phyloP scores from a whole-genome alignment of 2,113 vertebrate genomes.

The Ictalurus punctatus region DNA sequence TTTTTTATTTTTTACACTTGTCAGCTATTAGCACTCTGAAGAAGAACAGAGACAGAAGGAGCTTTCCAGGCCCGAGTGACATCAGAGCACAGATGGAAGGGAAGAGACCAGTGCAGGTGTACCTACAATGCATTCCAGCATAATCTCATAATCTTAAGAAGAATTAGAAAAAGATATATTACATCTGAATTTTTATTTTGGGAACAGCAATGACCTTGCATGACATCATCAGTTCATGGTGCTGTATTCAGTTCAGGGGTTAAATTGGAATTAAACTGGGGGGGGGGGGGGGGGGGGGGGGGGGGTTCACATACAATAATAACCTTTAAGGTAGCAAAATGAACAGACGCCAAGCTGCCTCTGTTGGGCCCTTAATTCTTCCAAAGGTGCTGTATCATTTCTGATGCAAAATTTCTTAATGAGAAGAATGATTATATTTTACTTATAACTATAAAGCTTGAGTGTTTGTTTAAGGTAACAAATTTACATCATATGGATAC shows the following conservation, averaged over 20 bases:
- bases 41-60: slow-evolving; percentile 12
- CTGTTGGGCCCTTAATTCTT: not conserved
- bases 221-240: not conserved
- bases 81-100: not conserved
- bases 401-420: not conserved
- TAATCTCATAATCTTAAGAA: not conserved
- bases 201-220: too few relatives aligned
- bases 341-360: not conserved
- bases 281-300: too few relatives aligned
- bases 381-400: not conserved
- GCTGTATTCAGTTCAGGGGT: not conserved
- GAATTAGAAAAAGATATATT: not conserved
- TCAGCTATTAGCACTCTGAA: slow-evolving; percentile 59
- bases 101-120: slow-evolving; percentile 15
- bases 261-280: not conserved
- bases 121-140: slow-evolving; percentile 4
- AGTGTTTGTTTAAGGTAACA: too few relatives aligned
- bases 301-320: too few relatives aligned
- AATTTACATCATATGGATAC: too few relatives aligned
- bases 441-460: not conserved
- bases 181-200: not conserved
- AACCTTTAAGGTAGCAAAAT: too few relatives aligned
- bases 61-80: slow-evolving; percentile 31
- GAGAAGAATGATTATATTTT: not conserved
- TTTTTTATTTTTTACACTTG: slow-evolving; percentile 70